Percentiles rank a stretch among this genome's conserved stretches.
These are phyloP conservation scores for Tuberolachnus salignus DNA, from an alignment of 2,888 invertebrate genomes.

Conservation along the genomic window DNA sequence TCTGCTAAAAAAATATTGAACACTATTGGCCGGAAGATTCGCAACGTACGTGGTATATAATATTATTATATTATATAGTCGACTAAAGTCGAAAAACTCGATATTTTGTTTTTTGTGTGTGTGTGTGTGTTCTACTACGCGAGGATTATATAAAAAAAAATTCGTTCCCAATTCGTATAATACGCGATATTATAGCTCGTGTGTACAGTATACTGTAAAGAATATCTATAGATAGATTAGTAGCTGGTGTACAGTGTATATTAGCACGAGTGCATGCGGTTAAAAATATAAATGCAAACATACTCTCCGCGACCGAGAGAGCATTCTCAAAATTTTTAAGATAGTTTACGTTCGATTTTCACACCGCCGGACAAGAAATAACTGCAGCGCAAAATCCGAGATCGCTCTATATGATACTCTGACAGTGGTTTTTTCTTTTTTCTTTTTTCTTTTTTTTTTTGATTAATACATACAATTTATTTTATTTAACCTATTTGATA, in stretches of 20 bases:
- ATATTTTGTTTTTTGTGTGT: constrained; percentile 3
- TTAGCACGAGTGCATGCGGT: neutral
- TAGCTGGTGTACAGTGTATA: neutral
- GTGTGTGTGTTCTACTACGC: neutral
- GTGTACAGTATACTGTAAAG: no score
- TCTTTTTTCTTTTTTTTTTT: no score
- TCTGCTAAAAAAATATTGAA: no score
- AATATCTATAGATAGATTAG: constrained; percentile 28
- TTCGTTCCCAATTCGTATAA: neutral
- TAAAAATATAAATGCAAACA: constrained; percentile 31
- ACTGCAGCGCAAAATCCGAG: no score
- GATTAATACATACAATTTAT: no score
- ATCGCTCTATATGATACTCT: no score
- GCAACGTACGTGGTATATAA: no score
- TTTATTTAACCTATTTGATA: no score
- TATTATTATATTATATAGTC: neutral
- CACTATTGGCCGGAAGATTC: no score
- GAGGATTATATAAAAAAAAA: neutral
- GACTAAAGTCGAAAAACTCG: neutral
- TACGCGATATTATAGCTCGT: neutral
- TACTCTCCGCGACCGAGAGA: neutral
- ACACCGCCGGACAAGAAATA: neutral
- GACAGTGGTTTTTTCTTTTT: no score
- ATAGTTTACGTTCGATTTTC: neutral
- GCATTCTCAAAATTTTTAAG: constrained; percentile 21